A percentile compares a stretch with the other conserved stretches of the same genome.
Conservation (phyloP, 1,140 invertebrate genomes). For the Solen grandis region DNA sequence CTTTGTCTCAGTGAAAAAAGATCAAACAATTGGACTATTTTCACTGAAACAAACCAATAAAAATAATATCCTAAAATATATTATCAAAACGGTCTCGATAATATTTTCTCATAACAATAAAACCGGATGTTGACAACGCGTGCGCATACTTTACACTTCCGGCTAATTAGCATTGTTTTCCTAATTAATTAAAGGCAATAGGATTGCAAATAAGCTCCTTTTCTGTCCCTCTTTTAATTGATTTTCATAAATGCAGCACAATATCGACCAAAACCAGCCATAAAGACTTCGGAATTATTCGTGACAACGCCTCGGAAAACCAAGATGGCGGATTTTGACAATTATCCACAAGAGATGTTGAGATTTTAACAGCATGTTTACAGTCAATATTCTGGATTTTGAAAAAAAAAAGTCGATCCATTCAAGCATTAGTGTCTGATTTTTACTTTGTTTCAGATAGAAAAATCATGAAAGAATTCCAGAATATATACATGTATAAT, state of each 20-base stretch:
- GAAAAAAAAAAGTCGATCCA: too few relatives aligned
- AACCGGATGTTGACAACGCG: neutral
- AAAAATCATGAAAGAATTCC: too few relatives aligned
- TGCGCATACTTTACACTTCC: conserved; percentile 23
- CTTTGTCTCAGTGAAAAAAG: neutral
- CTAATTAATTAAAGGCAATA: conserved; percentile 53
- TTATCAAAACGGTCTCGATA: neutral
- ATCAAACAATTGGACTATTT: neutral
- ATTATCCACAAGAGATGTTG: too few relatives aligned
- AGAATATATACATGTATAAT: too few relatives aligned
- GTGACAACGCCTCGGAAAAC: conserved; percentile 44
- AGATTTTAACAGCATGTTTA: too few relatives aligned
- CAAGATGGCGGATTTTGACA: conserved; percentile 57
- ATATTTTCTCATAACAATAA: neutral
- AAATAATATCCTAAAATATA: neutral
- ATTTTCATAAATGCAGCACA: too few relatives aligned
- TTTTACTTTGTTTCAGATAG: too few relatives aligned
- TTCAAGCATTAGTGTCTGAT: too few relatives aligned
- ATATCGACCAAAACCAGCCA: neutral
- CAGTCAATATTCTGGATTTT: too few relatives aligned
- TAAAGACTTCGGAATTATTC: neutral
- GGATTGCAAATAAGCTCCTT: conserved; percentile 4
- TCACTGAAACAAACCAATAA: neutral
- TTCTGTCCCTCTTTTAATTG: neutral
- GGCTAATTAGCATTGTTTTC: conserved; percentile 59